A percentile compares a stretch with the other conserved stretches of the same genome.
Evolutionary conservation across 1,140 invertebrate genomes (phyloP).

Genomic region (Cotesia vestalis): DNA sequence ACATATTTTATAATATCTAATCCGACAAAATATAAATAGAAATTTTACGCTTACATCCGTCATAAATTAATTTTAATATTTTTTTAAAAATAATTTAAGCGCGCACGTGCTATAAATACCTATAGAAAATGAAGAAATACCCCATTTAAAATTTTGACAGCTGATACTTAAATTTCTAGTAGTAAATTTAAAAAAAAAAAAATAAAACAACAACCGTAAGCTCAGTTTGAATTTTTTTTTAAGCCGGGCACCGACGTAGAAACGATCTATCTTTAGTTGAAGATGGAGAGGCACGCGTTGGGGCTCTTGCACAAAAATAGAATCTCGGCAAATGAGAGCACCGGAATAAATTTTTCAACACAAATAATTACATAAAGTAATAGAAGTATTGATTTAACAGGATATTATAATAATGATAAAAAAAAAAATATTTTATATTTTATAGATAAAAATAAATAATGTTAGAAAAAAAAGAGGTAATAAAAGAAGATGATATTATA

Average conservation of each 20-base stretch:
- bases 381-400: neutral
- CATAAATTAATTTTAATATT: neutral
- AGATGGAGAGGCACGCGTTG: slow-evolving; percentile 41
- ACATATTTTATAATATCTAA: too few relatives aligned
- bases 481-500: too few relatives aligned
- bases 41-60: too few relatives aligned
- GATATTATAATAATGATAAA: slow-evolving; percentile 8
- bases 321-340: slow-evolving; percentile 44
- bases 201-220: neutral
- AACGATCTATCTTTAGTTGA: slow-evolving; percentile 52
- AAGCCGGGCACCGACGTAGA: slow-evolving; percentile 34
- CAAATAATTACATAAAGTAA: slow-evolving; percentile 18
- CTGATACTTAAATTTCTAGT: neutral
- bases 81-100: neutral
- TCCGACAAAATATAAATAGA: too few relatives aligned
- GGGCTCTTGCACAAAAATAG: slow-evolving; percentile 61
- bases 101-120: neutral
- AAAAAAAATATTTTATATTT: slow-evolving; percentile 22
- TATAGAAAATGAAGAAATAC: slow-evolving; percentile 11
- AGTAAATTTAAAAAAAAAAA: slow-evolving; percentile 13
- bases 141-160: slow-evolving; percentile 4
- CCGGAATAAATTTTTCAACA: slow-evolving; percentile 36
- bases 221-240: slow-evolving; percentile 31
- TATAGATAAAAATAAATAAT: slow-evolving; percentile 9
- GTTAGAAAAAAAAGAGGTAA: too few relatives aligned